Conservation (phyloP, 2,888 invertebrate genomes). For the Drosophila demipolita region DNA sequence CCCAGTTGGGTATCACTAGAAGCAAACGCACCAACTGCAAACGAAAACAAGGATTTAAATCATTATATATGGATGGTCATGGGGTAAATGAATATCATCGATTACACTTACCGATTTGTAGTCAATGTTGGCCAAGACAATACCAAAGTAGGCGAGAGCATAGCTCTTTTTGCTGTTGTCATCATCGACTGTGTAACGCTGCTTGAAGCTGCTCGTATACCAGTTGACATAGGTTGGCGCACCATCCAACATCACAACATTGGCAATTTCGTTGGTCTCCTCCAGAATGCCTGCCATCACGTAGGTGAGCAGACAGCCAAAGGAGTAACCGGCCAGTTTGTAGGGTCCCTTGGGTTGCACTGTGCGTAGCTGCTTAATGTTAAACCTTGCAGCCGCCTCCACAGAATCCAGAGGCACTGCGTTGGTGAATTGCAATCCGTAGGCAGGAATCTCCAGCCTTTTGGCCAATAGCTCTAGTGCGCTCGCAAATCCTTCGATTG, state of each 20-base stretch:
- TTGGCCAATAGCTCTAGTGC: slow-evolving; percentile 90
- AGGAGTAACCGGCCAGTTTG: slow-evolving; percentile 96
- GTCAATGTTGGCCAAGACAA: slow-evolving; percentile 92
- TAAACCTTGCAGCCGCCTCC: slow-evolving; percentile 89
- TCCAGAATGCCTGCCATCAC: slow-evolving; percentile 97
- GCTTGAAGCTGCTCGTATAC: slow-evolving; percentile 89
- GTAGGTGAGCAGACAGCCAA: slow-evolving; percentile 96
- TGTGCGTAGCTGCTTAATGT: slow-evolving; percentile 90
- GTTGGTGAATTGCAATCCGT: slow-evolving; percentile 95
- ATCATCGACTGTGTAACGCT: slow-evolving; percentile 83
- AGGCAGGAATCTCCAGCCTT: slow-evolving; percentile 91
- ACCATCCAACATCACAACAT: slow-evolving; percentile 93
- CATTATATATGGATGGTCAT: fast-evolving
- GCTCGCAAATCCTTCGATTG: slow-evolving; percentile 94
- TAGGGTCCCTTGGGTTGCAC: slow-evolving; percentile 94
- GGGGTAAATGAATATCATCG: background rate
- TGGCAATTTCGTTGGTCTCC: slow-evolving; percentile 84
- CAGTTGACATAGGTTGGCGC: slow-evolving; percentile 93
- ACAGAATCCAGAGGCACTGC: slow-evolving; percentile 91
- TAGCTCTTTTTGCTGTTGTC: slow-evolving; percentile 88
- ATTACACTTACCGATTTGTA: slow-evolving; percentile 87
- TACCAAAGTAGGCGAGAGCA: slow-evolving; percentile 93
- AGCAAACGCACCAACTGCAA: slow-evolving; percentile 82
- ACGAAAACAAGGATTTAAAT: slow-evolving; percentile 25
- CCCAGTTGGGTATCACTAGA: slow-evolving; percentile 83